Evolutionary conservation across 2,888 invertebrate species (phyloP).

Genomic region (Netelia fuscicornis): DNA sequence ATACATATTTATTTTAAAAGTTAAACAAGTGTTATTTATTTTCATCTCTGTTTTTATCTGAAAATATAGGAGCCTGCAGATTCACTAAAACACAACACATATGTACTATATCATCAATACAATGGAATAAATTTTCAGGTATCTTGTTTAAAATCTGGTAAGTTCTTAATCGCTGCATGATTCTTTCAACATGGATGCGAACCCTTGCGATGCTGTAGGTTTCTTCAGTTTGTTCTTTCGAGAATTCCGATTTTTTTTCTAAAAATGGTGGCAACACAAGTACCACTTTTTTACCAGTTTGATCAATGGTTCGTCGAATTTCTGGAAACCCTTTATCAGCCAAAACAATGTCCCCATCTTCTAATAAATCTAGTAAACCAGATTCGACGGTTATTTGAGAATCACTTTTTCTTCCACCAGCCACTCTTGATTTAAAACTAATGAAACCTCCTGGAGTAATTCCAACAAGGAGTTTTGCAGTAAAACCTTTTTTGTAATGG

Average conservation of each 20-base stretch:
- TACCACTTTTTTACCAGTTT: slow-evolving; percentile 61
- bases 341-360: too few relatives aligned
- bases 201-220: slow-evolving; percentile 47
- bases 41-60: slow-evolving; percentile 39
- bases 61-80: slow-evolving; percentile 54
- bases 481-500: too few relatives aligned
- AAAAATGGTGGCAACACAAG: slow-evolving; percentile 59
- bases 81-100: slow-evolving; percentile 52
- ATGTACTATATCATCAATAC: slow-evolving; percentile 22
- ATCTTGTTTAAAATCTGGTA: slow-evolving; percentile 53
- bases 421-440: too few relatives aligned
- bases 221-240: slow-evolving; percentile 53
- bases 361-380: too few relatives aligned
- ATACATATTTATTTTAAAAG: slow-evolving; percentile 25
- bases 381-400: too few relatives aligned
- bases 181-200: slow-evolving; percentile 50
- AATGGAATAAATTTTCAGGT: slow-evolving; percentile 46
- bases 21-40: slow-evolving; percentile 25
- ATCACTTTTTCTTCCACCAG: too few relatives aligned
- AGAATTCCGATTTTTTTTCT: slow-evolving; percentile 49
- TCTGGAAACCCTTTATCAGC: too few relatives aligned
- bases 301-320: slow-evolving; percentile 49
- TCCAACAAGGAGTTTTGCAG: too few relatives aligned
- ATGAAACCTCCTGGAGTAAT: too few relatives aligned
- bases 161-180: slow-evolving; percentile 45